A percentile compares a stretch with the other conserved stretches of the same genome.
Conservation (phyloP, 2,797 vertebrate genomes). For the Lateolabrax maculatus region DNA sequence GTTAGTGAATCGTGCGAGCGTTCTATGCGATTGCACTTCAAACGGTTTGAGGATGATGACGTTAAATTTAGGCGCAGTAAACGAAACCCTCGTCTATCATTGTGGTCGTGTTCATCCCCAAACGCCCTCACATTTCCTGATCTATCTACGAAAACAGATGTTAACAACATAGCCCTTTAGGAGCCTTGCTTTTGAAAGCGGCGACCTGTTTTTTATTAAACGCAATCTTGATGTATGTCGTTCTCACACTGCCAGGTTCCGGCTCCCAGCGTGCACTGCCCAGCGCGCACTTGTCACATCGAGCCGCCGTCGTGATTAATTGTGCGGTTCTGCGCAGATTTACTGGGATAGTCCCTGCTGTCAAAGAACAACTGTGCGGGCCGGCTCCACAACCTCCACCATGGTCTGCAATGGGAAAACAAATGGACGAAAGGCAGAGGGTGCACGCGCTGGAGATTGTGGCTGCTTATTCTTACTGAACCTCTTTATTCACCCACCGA, state of each 20-base stretch:
- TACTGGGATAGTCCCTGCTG: constrained; percentile 54
- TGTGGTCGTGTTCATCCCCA: constrained; percentile 50
- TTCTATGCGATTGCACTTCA: constrained; percentile 57
- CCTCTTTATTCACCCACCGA: constrained; percentile 73
- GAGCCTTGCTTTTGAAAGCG: constrained; percentile 20
- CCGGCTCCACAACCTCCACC: constrained; percentile 28
- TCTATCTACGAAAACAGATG: constrained; percentile 62
- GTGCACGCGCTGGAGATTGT: constrained; percentile 19
- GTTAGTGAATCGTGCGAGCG: constrained; percentile 54
- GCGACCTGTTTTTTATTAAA: constrained; percentile 58
- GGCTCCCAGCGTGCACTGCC: constrained; percentile 53
- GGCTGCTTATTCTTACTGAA: constrained; percentile 57
- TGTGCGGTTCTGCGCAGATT: constrained; percentile 48
- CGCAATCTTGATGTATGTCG: constrained; percentile 38
- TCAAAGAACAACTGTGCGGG: constrained; percentile 30
- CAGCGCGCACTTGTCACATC: constrained; percentile 58
- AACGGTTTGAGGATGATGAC: constrained; percentile 38
- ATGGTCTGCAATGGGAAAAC: constrained; percentile 43
- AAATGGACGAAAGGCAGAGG: constrained; percentile 41
- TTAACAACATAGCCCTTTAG: constrained; percentile 16
- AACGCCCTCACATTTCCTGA: constrained; percentile 56
- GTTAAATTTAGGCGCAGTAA: constrained; percentile 60
- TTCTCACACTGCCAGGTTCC: constrained; percentile 31
- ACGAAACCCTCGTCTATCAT: constrained; percentile 59
- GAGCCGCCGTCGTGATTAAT: constrained; percentile 63